These are phyloP conservation scores for Piaya cayana DNA, from an alignment of 2,113 vertebrate species.

Conservation along the genomic window DNA sequence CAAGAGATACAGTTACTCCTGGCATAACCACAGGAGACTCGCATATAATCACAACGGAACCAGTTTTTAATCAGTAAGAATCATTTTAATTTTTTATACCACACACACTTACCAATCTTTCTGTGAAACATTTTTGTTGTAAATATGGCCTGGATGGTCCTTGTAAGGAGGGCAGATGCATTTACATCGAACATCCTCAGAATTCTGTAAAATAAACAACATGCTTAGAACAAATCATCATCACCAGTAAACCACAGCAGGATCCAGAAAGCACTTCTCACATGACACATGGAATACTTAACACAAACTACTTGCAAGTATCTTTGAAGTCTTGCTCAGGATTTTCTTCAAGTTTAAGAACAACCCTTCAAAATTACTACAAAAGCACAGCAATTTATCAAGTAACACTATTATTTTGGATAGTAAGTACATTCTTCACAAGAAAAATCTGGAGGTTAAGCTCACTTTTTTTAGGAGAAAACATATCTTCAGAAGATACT, in stretches of 20 bases:
- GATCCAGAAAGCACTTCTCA: neutral
- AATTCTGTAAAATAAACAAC: constrained; percentile 81
- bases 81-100: neutral
- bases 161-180: constrained; percentile 98
- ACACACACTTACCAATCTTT: constrained; percentile 91
- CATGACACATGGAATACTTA: neutral
- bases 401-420: neutral
- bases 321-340: neutral
- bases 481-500: neutral
- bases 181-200: constrained; percentile 94
- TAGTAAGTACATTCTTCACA: rapidly evolving
- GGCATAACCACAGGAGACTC: neutral
- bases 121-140: constrained; percentile 95
- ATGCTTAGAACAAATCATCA: neutral
- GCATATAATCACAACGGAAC: neutral
- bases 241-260: neutral
- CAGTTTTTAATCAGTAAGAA: neutral
- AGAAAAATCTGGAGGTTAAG: neutral
- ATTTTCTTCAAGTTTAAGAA: neutral
- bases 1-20: neutral
- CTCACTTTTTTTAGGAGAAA: neutral
- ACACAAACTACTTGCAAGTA: neutral
- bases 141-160: constrained; percentile 89
- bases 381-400: neutral
- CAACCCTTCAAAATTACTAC: neutral